Evolutionary conservation across 1,140 invertebrate species (phyloP), one percentile per base, ranked within the genome.

Genomic region (Propsilocerus akamusi): DNA sequence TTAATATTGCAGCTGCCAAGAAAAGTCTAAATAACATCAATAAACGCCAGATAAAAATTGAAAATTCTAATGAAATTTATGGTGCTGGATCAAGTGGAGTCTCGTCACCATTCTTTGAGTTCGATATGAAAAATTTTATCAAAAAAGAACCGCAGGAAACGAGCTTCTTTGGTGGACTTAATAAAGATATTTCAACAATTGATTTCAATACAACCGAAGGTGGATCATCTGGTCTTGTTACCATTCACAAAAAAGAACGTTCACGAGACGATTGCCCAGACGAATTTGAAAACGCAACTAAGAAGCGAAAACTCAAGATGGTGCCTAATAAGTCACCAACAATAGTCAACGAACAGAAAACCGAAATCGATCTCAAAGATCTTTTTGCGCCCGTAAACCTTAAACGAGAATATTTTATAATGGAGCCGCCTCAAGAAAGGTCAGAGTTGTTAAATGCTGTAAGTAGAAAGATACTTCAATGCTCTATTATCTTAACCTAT

Each of bases 31-130:
- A 25, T 37, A 7, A 20, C 20, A 22, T 34, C 17, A 23, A 20
- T 26, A 10, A 14, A 11, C 32, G 34, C 6, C 52, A 11, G 17
- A 64, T 62, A 5, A 59, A 63, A 54, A 58, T 59, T 46, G 62
- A 64, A 28, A 74, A 72, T 56, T 69, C 71, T 25, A 74, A 74
- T 64, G 69, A 72, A 49, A 71, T 75, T 20, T 73, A 74, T 62
- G 65, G 67, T 48, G 64, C 70, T 58, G 66, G 66, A 57, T 67
- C 65, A 25, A 68, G 68, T 61, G 23, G 62, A 67, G 50, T 53
- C 54, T 53, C 5, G 47, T 48, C 20, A 60, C 59, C 14, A 53
- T 57, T 5, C 60, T 60, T 2, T 48, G 46, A 4, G 61, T 46
- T 58, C 61, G 32, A 41, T 59, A 51, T 62, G 62, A 63, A 49